Percentiles rank a stretch among this genome's conserved stretches.
Conservation (phyloP, 2,797 vertebrate species). For the Bufotes viridis region DNA sequence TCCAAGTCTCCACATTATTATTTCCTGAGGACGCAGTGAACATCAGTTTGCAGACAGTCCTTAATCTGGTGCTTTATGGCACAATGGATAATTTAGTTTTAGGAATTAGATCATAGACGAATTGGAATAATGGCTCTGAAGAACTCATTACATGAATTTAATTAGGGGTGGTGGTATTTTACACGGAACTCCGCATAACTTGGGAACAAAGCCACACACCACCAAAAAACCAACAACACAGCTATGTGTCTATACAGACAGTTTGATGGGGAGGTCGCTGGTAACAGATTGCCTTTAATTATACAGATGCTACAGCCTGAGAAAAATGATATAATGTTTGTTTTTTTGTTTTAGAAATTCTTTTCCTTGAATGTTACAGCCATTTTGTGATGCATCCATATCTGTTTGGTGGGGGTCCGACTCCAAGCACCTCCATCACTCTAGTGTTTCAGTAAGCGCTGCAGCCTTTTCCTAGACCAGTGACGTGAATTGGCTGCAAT, state of each 20-base stretch:
- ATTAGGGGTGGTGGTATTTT: not conserved
- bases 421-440: too few relatives aligned
- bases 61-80: not conserved
- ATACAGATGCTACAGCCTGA: not conserved
- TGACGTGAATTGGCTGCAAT: too few relatives aligned
- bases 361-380: too few relatives aligned
- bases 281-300: not conserved
- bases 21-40: not conserved
- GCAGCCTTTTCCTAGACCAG: too few relatives aligned
- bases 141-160: not conserved
- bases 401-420: too few relatives aligned
- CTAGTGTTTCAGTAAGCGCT: too few relatives aligned
- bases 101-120: not conserved
- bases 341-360: too few relatives aligned
- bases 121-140: not conserved
- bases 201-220: too few relatives aligned
- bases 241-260: too few relatives aligned
- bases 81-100: not conserved
- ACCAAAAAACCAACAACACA: too few relatives aligned
- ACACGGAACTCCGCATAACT: not conserved
- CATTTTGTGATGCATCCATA: too few relatives aligned
- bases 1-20: not conserved
- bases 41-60: not conserved
- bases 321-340: not conserved
- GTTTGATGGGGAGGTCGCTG: too few relatives aligned